Percentiles rank a stretch among this genome's conserved stretches.
Evolutionary conservation across 64 coral and sea anemone species (phyloP).

Genomic region (Acropora yongei): DNA sequence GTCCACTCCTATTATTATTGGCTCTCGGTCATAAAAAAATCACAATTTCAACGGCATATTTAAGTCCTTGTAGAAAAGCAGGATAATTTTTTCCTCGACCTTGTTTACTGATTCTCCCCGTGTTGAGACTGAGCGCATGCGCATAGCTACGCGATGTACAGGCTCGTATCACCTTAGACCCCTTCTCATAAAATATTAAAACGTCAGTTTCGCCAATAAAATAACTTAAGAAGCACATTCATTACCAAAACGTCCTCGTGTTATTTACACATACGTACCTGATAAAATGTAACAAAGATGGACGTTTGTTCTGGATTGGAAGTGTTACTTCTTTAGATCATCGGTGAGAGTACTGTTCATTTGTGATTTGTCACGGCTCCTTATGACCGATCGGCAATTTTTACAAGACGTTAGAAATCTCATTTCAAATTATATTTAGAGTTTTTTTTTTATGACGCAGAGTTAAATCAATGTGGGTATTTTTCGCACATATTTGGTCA

Average conservation of each 20-base stretch:
- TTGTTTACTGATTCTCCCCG: too few species aligned
- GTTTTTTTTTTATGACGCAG: neutral
- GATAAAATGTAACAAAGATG: constrained; percentile 26
- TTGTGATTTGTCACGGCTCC: neutral
- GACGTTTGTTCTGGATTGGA: neutral
- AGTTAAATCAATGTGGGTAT: neutral
- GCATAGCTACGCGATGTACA: neutral
- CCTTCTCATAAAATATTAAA: constrained; percentile 28
- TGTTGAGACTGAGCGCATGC: too few species aligned
- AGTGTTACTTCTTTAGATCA: neutral
- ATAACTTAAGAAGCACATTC: neutral
- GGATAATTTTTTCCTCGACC: too few species aligned
- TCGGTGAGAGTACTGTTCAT: neutral
- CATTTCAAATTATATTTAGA: neutral
- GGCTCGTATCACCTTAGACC: neutral
- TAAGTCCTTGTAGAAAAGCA: too few species aligned
- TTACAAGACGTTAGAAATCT: neutral
- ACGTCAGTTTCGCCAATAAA: neutral
- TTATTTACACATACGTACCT: neutral
- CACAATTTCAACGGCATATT: neutral
- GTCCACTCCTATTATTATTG: neutral
- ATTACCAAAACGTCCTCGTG: constrained; percentile 10
- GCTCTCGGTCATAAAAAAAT: neutral
- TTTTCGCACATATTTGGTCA: too few species aligned
- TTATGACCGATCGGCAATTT: neutral